These are phyloP conservation scores for Anoplopoma fimbria DNA, from an alignment of 2,113 vertebrate species.

Conservation along the genomic window DNA sequence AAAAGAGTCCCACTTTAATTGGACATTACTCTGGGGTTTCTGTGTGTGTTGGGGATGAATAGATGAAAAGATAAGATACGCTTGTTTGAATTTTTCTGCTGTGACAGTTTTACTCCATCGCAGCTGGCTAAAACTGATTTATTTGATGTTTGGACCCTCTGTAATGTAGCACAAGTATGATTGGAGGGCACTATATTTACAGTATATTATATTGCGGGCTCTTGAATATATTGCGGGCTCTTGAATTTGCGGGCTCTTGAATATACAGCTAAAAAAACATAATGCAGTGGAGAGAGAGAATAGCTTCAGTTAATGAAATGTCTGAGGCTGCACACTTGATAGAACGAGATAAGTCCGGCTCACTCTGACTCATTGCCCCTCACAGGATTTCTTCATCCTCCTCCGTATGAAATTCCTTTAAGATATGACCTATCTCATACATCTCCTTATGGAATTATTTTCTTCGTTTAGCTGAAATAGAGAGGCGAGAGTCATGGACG, in stretches of 20 bases:
- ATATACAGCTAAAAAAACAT: slow-evolving; percentile 13
- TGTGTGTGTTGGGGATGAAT: not conserved
- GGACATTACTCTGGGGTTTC: not conserved
- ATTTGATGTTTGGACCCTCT: slow-evolving; percentile 29
- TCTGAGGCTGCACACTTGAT: slow-evolving; percentile 61
- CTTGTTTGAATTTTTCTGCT: not conserved
- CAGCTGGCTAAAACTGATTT: slow-evolving; percentile 7
- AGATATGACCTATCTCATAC: slow-evolving; percentile 26
- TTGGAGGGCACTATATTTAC: slow-evolving; percentile 22
- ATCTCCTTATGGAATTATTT: slow-evolving; percentile 31
- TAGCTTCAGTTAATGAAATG: slow-evolving; percentile 64
- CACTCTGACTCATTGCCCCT: slow-evolving; percentile 60
- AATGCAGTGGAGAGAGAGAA: slow-evolving; percentile 29
- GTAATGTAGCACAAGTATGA: not conserved
- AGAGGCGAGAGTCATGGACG: slow-evolving; percentile 16
- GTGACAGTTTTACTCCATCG: slow-evolving; percentile 11
- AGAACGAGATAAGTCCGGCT: slow-evolving; percentile 64
- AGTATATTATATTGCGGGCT: slow-evolving; percentile 29
- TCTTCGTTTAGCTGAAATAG: slow-evolving; percentile 35
- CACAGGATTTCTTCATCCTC: slow-evolving; percentile 59
- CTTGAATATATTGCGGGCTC: slow-evolving; percentile 31
- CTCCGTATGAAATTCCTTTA: slow-evolving; percentile 37
- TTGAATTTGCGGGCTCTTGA: slow-evolving; percentile 28
- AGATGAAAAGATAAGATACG: not conserved
- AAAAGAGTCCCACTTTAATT: slow-evolving; percentile 17